These are phyloP conservation scores for Danaus chrysippus DNA, from an alignment of 2,888 invertebrate genomes.

Conservation along the genomic window DNA sequence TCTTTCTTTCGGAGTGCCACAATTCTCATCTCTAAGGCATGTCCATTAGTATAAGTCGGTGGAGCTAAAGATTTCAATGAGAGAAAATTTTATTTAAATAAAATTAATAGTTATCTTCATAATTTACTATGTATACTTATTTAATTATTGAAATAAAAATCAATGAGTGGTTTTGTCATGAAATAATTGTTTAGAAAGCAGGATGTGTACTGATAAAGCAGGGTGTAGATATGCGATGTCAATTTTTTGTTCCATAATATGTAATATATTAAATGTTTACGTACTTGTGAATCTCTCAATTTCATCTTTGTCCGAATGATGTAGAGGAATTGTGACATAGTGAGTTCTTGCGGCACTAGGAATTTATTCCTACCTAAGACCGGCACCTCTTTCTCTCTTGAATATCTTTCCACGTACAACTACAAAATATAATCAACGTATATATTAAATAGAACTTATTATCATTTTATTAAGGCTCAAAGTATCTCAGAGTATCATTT, in stretches of 20 bases:
- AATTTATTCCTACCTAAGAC: constrained; percentile 89
- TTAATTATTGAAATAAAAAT: no score
- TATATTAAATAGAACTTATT: background rate
- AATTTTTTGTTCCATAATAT: background rate
- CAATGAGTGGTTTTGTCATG: no score
- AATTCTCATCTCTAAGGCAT: no score
- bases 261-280: constrained; percentile 9
- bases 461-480: background rate
- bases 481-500: no score
- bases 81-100: background rate
- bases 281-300: constrained; percentile 67
- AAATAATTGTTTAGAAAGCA: no score
- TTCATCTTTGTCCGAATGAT: constrained; percentile 82
- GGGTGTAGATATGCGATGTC: no score
- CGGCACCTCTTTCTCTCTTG: constrained; percentile 86
- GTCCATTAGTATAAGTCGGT: no score
- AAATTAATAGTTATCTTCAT: background rate
- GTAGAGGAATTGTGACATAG: constrained; percentile 91
- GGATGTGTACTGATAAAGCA: no score
- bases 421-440: constrained; percentile 54
- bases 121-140: no score
- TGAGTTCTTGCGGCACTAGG: constrained; percentile 91
- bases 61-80: no score
- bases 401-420: constrained; percentile 89
- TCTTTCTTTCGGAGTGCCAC: no score